A percentile compares a stretch with the other conserved stretches of the same genome.
phyloP scores from a whole-genome alignment of 2,888 invertebrate species.

The Andrena fulva region DNA sequence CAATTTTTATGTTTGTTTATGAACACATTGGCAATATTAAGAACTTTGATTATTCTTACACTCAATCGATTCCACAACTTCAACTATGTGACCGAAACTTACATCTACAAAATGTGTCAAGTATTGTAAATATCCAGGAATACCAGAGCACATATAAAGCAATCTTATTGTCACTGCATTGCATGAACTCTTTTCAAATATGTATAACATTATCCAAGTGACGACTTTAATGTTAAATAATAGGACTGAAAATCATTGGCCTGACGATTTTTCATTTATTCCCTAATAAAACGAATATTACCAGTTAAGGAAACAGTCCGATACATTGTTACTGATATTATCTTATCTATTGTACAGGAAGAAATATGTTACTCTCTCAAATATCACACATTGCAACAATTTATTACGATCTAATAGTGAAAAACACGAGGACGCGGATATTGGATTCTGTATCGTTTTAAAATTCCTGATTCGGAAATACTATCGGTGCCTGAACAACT shows the following conservation, averaged over 20 bases:
- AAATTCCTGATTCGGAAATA: slow-evolving; percentile 15
- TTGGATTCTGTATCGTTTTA: not conserved
- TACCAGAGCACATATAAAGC: slow-evolving; percentile 31
- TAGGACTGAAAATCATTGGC: not conserved
- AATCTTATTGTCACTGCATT: slow-evolving; percentile 54
- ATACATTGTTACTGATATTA: not conserved
- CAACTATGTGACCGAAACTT: slow-evolving; percentile 3
- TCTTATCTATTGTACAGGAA: not conserved
- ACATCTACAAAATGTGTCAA: not conserved
- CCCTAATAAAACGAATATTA: slow-evolving; percentile 5
- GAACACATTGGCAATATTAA: slow-evolving; percentile 14
- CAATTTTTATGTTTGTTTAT: slow-evolving; percentile 14
- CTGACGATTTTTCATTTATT: not conserved
- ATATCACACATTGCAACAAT: slow-evolving; percentile 54
- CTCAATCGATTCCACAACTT: slow-evolving; percentile 19
- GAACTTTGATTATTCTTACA: slow-evolving; percentile 5
- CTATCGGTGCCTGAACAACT: not conserved
- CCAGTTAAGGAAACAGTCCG: not conserved
- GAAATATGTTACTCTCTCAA: slow-evolving; percentile 7
- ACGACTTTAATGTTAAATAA: not conserved
- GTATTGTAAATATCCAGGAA: slow-evolving; percentile 19
- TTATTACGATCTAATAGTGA: slow-evolving; percentile 13
- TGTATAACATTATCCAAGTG: not conserved
- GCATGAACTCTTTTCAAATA: slow-evolving; percentile 27
- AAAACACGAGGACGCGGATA: slow-evolving; percentile 22